Evolutionary conservation across 2,888 invertebrate genomes (phyloP), one percentile per base, ranked within the genome.

Genomic region (Alcis repandata): DNA sequence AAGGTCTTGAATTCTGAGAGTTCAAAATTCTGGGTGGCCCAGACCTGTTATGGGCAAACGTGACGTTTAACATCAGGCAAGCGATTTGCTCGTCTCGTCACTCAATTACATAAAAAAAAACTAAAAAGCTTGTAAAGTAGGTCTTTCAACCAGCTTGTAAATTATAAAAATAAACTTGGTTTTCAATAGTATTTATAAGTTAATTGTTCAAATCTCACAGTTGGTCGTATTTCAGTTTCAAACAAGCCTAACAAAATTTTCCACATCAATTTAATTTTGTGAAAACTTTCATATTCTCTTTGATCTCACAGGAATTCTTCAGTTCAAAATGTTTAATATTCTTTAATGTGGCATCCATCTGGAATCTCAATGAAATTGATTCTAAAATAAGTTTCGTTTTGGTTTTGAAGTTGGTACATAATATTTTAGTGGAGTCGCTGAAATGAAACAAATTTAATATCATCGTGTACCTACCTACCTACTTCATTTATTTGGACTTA

Each of bases 281-380:
- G 46, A 54, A 49, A 32, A 33, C 11, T 59, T 59, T 33, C 46
- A 38, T 32, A 53, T 48, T 54, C 20, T 49, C 33, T 59, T 67
- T 63, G 59, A 62, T 56, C 62, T 51, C 19, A 10, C 4, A 48
- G 36, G 52, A 57, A 60, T 58, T 52, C 17, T 59, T 52, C 33
- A 8, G 19, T 32, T 46, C 15, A 32, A 60, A 65, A 56, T 51
- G 32, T 63, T 54, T 41, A 41, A 41, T 52, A 53, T 60, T 57
- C 19, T 52, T 46, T 36, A 36, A 51, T 9, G 36, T 43, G 56
- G 41, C 15, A 19, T 54, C 19, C 41, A 41, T 27, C 56, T 46
- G 27, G 41, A 52, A 32, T 48, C 9, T 46, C 17, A 36, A 41
- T 58, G 17, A 58, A 58, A 53, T 46, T 46, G 32, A 63, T 58